phyloP scores from a whole-genome alignment of 2,113 vertebrate species.

The Centropus unirufus region DNA sequence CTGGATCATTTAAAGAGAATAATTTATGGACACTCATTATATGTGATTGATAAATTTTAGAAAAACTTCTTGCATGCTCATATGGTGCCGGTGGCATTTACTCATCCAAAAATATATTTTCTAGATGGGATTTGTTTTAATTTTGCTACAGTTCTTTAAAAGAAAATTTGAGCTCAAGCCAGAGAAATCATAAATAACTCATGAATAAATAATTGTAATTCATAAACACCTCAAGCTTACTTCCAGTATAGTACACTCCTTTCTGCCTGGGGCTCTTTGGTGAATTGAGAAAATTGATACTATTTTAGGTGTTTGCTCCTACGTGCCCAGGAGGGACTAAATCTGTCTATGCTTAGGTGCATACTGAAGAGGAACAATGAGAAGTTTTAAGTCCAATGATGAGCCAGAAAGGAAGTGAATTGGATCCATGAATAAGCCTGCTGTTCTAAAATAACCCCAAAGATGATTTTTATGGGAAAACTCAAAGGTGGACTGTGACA shows the following conservation, averaged over 20 bases:
- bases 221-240: slow-evolving; percentile 61
- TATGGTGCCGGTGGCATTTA: background rate
- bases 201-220: slow-evolving; percentile 71
- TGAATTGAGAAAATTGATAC: slow-evolving; percentile 14
- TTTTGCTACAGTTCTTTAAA: slow-evolving; percentile 49
- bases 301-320: background rate
- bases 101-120: slow-evolving; percentile 73
- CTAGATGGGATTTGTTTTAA: slow-evolving; percentile 54
- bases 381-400: background rate
- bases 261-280: background rate
- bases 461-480: slow-evolving; percentile 1
- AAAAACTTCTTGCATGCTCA: slow-evolving; percentile 3
- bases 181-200: slow-evolving; percentile 72
- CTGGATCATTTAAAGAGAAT: slow-evolving; percentile 48
- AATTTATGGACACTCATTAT: slow-evolving; percentile 56
- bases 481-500: slow-evolving; percentile 26
- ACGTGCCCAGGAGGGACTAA: background rate
- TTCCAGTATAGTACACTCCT: slow-evolving; percentile 20
- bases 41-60: slow-evolving; percentile 38
- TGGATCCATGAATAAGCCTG: slow-evolving; percentile 26
- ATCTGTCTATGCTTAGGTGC: background rate
- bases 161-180: slow-evolving; percentile 57
- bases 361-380: slow-evolving; percentile 25
- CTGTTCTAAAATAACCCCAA: slow-evolving; percentile 58
- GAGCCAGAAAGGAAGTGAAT: slow-evolving; percentile 32